Conservation (phyloP, 2,113 vertebrate species). For the Hemiprocne comata region DNA sequence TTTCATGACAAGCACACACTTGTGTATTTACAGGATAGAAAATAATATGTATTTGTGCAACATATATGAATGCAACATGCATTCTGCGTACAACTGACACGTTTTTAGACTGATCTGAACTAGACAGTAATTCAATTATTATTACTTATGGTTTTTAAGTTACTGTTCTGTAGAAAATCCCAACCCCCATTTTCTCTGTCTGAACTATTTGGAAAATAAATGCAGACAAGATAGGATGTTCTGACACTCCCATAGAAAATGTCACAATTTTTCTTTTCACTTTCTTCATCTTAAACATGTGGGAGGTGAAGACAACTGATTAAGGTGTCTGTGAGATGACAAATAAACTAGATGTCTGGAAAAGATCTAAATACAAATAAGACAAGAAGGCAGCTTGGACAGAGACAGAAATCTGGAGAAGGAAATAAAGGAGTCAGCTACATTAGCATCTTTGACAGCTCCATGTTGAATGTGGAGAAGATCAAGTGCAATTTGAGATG, state of each 20-base stretch:
- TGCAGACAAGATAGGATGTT: not conserved
- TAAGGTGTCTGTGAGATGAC: not conserved
- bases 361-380: not conserved
- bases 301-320: not conserved
- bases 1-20: not conserved
- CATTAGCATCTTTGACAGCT: not conserved
- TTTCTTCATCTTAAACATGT: conserved; percentile 11
- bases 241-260: not conserved
- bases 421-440: not conserved
- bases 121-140: not conserved
- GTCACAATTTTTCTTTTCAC: not conserved
- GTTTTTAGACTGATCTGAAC: not conserved
- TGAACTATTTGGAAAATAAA: conserved; percentile 4
- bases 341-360: not conserved
- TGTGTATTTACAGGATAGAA: not conserved
- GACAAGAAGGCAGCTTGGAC: not conserved
- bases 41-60: not conserved
- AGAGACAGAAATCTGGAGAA: not conserved
- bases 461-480: not conserved
- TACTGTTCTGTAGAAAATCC: not conserved
- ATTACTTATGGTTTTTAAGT: not conserved
- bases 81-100: not conserved
- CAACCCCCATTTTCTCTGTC: not conserved
- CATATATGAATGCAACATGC: not conserved
- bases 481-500: not conserved